Evolutionary conservation across 2,113 vertebrate genomes (phyloP), one percentile per base, ranked within the genome.

Genomic region (Campylomormyrus tamandua): DNA sequence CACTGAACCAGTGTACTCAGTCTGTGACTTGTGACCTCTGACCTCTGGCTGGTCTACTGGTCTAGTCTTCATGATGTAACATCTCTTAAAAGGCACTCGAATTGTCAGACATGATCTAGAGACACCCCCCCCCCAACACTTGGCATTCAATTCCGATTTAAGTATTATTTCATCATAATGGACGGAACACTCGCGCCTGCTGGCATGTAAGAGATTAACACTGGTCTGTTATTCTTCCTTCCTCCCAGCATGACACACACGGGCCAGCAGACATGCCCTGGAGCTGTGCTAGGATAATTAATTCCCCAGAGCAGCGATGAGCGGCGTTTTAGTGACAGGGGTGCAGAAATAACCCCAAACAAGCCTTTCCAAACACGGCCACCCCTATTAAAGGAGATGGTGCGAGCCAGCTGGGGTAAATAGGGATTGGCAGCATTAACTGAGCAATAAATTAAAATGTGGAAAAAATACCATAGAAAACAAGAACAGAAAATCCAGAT

Each of bases 21-120:
- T 89, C 89, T 89, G 77, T 27, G 80, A 89, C 89, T 80, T 84
- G 77, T 45, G 80, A 89, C 89, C 53, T 83, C 77, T 89, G 48
- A 13, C 42, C 89, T 89, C 35, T 80, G 46, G 13, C 70, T 85
- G n/a, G 10, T 89, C 80, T 62, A 24, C 52, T 46, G 15, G 52
- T 17, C 86, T 45, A 66, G 87, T 15, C 53, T 17, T 53, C n/a
- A 89, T 89, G 89, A 89, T 89, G 80, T 85, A 89, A 89, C 49
- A 42, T 56, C 89, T 52, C 13, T 56, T 77, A 62, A 48, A 45
- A 48, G 42, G 35, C 50, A 42, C 13, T 83, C 24, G 27, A 31
- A 8, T 89, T 56, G 31, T 80, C 48, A 24, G 8, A 39, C 27
- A 11, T 24, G 49, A 50, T 27, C 21, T 10, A 42, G 31, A 39